These are phyloP conservation scores for Lordiphosa collinella DNA, from an alignment of 1,140 invertebrate genomes.

Conservation along the genomic window DNA sequence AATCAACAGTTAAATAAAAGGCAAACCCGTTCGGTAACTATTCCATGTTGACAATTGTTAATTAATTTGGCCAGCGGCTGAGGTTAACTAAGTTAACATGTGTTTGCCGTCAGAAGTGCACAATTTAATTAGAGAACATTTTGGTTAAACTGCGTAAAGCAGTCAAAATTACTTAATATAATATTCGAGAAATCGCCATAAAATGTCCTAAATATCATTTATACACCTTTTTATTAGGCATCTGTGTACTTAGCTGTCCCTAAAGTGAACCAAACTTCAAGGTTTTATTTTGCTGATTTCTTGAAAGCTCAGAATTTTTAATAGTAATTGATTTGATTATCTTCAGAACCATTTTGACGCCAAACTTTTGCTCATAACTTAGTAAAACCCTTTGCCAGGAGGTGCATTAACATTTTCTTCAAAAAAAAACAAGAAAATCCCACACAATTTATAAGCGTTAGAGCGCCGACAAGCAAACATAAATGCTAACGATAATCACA, in stretches of 20 bases:
- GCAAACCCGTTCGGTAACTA: conserved; percentile 25
- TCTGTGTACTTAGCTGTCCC: no score
- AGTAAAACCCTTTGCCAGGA: neutral
- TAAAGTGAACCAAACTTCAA: no score
- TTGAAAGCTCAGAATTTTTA: no score
- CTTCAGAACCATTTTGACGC: no score
- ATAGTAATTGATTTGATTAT: no score
- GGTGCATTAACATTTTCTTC: neutral
- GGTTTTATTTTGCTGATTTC: no score
- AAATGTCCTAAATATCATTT: no score
- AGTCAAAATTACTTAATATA: no score
- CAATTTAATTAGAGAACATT: conserved; percentile 21
- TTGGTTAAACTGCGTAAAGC: no score
- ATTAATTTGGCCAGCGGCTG: conserved; percentile 36
- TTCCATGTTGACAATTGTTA: conserved; percentile 50
- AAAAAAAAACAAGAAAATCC: conserved; percentile 16
- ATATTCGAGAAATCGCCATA: no score
- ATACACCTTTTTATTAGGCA: no score
- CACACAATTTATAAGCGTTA: conserved; percentile 36
- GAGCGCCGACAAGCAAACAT: conserved; percentile 51
- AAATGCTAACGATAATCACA: conserved; percentile 70
- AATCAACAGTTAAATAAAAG: conserved; percentile 27
- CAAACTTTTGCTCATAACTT: no score
- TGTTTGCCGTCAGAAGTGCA: conserved; percentile 24
- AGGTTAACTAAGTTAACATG: conserved; percentile 16